These are phyloP conservation scores for Fundulus diaphanus DNA, from an alignment of 2,797 vertebrate species.

Conservation along the genomic window DNA sequence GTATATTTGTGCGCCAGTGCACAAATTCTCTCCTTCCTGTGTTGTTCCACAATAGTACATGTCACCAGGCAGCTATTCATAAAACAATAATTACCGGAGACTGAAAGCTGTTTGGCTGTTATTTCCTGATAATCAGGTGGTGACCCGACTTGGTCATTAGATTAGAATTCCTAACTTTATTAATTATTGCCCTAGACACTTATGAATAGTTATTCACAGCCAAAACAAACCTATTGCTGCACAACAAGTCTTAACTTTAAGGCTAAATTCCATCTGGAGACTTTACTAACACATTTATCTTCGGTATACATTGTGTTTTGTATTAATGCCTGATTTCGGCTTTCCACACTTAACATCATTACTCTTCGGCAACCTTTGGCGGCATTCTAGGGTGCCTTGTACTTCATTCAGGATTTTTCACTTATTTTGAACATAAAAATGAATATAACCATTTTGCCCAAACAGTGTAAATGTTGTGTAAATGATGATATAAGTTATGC, in stretches of 20 bases:
- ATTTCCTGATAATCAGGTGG: too few species aligned
- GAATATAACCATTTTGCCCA: background rate
- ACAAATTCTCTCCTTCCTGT: too few species aligned
- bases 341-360: background rate
- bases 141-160: too few species aligned
- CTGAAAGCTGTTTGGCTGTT: too few species aligned
- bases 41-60: too few species aligned
- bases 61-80: too few species aligned
- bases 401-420: background rate
- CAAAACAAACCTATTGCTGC: too few species aligned
- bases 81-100: too few species aligned
- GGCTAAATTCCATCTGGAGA: background rate
- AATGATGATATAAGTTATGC: background rate
- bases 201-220: too few species aligned
- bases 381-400: background rate
- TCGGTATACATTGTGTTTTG: background rate
- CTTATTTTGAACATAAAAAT: background rate
- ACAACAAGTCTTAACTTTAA: background rate
- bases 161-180: too few species aligned
- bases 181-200: too few species aligned
- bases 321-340: background rate
- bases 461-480: background rate
- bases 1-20: too few species aligned
- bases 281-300: background rate
- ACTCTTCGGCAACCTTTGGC: background rate